Evolutionary conservation across 2,888 invertebrate species (phyloP), one percentile per base, ranked within the genome.

Genomic region (Raillietiella orientalis): DNA sequence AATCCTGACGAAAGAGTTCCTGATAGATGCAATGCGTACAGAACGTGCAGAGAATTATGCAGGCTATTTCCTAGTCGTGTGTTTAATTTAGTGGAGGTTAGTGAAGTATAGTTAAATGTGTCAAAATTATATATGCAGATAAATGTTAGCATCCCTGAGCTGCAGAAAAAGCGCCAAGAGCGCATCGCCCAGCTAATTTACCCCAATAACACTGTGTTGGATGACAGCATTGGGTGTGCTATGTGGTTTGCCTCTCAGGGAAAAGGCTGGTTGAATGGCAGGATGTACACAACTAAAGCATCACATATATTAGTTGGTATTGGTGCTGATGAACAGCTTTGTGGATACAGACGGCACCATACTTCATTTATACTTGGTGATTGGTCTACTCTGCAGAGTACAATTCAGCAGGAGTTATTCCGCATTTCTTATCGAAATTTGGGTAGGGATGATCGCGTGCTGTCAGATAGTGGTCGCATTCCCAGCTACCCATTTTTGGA

Each of bases 281-380:
- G 19, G 22, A 27, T 34, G 3, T 58, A 55, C 32, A 42, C 40
- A 29, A 64, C 67, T 19, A 48, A 60, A 12, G 59, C 62, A 34
- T 56, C 70, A 43, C 63, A 79, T 12, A 47, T 82, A 30, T 45
- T 87, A 34, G 50, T 72, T 36, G 93, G 93, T 17, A 77, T 77
- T 53, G 93, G 93, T 5, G 90, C 93, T 2, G 96, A 96, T 55
- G 96, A 96, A 50, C 55, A 90, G 32, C 69, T 93, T 41, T 87
- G 77, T 25, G 93, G 93, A 2, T 93, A 93, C 42, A 64, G 65
- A 17, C 58, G 82, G 30, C 87, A 93, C 41, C 56, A 79, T 37
- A 66, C 62, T 34, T 61, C 61, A 23, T 37, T 34, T 28, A 26
- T 29, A 26, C 13, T 22, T 11, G 34, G 42, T 47, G 41, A 50